Base-by-base conservation (phyloP, 2,797 vertebrate species). In the Cetoscarus ocellatus region DNA sequence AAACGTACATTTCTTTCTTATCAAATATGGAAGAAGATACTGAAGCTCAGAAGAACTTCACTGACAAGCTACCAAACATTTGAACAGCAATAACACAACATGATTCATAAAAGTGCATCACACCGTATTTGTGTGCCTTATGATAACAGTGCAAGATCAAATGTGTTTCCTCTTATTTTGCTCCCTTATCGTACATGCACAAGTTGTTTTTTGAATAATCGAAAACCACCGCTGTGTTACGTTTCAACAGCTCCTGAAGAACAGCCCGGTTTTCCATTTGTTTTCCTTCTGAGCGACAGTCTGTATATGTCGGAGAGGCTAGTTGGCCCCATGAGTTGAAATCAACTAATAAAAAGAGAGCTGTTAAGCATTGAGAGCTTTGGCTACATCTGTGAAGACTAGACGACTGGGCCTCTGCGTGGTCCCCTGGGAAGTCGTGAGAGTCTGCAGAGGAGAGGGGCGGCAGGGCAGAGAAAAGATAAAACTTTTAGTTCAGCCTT, bases 321-420 rank as follows among this genome's bases (percentile, higher is more conserved):
- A 17, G 15, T n/a, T 39, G 40, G 14, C 51, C 52, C 45, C 10
- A 1, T 65, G 63, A 55, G 57, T 57, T 55, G 40, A 54, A 58
- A 50, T 40, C 35, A 56, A 17, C 61, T 63, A 60, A 70, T 71
- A 79, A 71, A 80, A 81, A 27, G 76, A 70, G 69, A 64, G 59
- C 54, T 36, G 72, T 96, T 95, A 99, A 10, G 97, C 96, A 0
- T 96, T 96, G 90, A 99, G 96, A 78, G 97, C 97, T 57, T 96
- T 98, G 86, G 97, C 96, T 85, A 99, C 95, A 2, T 99, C 98
- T 0, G 95, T 97, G 91, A 99, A 99, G 84, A 98, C 97, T 78
- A 99, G 96, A 47, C 97, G 96, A 90, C 96, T 99, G 82, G 98
- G 96, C 88, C 96, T 96, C 94, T 98, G 97, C 15, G 95, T 91